A percentile compares a stretch with the other conserved stretches of the same genome.
Conservation (phyloP, 2,113 vertebrate species). For the Microcebus tavaratra region DNA sequence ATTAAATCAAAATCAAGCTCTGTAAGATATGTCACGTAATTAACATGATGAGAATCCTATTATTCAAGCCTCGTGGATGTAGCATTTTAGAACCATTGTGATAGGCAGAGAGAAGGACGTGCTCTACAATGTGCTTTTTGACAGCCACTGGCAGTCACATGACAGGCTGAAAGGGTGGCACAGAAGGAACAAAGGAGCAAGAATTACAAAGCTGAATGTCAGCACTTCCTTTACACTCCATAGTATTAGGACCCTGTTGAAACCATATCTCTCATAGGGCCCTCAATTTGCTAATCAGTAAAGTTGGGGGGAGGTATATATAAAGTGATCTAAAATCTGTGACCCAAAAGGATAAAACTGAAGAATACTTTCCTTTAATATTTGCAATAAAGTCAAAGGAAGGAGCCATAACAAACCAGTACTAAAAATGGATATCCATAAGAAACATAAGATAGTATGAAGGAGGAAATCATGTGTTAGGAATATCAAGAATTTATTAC, state of each 20-base stretch:
- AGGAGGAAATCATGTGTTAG: not conserved
- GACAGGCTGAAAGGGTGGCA: not conserved
- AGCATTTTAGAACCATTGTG: not conserved
- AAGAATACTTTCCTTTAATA: not conserved
- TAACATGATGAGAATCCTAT: not conserved
- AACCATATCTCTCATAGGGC: not conserved
- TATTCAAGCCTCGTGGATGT: not conserved
- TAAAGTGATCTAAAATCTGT: not conserved
- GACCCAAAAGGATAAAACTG: not conserved
- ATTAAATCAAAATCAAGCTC: constrained; percentile 16
- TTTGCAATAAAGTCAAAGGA: constrained; percentile 2
- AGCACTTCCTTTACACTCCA: not conserved
- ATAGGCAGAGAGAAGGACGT: not conserved
- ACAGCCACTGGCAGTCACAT: not conserved
- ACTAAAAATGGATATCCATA: not conserved
- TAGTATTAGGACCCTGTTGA: not conserved
- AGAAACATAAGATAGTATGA: not conserved
- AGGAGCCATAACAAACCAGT: not conserved
- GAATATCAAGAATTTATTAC: not conserved
- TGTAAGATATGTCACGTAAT: not conserved
- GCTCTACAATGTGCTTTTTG: not conserved
- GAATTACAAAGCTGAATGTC: not conserved
- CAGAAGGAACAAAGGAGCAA: not conserved
- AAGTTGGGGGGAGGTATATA: not conserved
- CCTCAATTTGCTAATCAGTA: not conserved